A percentile compares a stretch with the other conserved stretches of the same genome.
These are phyloP conservation scores for Eupithecia inturbata DNA, from an alignment of 2,888 invertebrate genomes.

Conservation along the genomic window DNA sequence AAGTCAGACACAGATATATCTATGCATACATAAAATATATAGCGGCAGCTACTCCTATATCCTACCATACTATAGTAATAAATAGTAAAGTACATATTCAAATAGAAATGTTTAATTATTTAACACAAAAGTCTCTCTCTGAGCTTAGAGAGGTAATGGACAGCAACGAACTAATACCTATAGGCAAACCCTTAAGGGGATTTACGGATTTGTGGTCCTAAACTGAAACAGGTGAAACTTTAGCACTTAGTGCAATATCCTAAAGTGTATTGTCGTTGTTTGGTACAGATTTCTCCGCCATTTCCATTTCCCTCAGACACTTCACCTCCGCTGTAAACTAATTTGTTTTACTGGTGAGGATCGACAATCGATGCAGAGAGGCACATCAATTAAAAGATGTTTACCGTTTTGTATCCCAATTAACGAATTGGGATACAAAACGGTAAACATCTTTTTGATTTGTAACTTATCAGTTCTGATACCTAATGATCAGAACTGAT, in stretches of 20 bases:
- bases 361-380: background rate
- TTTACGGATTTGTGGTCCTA: slow-evolving; percentile 10
- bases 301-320: background rate
- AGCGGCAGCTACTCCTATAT: too few relatives aligned
- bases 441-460: background rate
- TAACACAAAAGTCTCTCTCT: background rate
- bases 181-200: slow-evolving; percentile 31
- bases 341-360: background rate
- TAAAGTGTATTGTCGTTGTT: slow-evolving; percentile 2
- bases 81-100: too few relatives aligned
- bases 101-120: background rate
- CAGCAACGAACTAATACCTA: slow-evolving; percentile 17
- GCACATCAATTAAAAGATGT: background rate
- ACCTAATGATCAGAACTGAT: too few relatives aligned
- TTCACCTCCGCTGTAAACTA: background rate
- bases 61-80: too few relatives aligned
- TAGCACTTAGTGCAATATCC: slow-evolving; percentile 21
- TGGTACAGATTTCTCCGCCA: background rate
- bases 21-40: too few relatives aligned
- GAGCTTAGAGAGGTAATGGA: background rate
- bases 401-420: background rate
- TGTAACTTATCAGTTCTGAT: too few relatives aligned
- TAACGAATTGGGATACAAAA: background rate
- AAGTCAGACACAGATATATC: background rate
- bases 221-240: slow-evolving; percentile 20